Conservation (phyloP, 2,888 invertebrate genomes). For the Agrotis puta region DNA sequence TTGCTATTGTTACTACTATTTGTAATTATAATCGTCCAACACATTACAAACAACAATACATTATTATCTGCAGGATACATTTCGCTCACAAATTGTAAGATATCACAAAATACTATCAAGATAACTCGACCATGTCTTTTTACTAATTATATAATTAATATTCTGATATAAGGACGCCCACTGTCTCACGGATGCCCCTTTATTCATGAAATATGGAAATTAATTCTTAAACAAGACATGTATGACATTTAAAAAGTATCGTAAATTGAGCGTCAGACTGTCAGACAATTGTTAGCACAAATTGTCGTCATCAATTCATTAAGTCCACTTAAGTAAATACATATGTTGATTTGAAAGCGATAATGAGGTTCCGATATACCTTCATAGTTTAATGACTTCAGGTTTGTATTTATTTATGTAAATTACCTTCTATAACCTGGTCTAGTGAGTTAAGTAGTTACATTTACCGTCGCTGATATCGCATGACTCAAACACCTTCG, state of each 20-base stretch:
- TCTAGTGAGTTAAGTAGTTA: not conserved
- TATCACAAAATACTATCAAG: not conserved
- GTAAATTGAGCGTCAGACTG: constrained; percentile 24
- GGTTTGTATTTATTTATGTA: not conserved
- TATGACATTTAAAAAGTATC: constrained; percentile 41
- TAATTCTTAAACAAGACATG: constrained; percentile 17
- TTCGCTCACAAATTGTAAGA: constrained; percentile 1
- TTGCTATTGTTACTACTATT: constrained; percentile 6
- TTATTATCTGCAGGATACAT: not conserved
- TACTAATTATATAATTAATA: constrained; percentile 7
- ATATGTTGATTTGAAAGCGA: constrained; percentile 23
- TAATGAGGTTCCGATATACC: constrained; percentile 1
- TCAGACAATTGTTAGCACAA: constrained; percentile 27
- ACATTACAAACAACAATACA: not conserved
- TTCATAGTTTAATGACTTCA: not conserved
- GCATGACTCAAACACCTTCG: constrained; percentile 5
- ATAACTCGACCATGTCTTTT: constrained; percentile 8
- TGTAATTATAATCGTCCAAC: not conserved
- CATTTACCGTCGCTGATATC: constrained; percentile 2
- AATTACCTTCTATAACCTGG: not conserved
- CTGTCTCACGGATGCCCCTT: constrained; percentile 33
- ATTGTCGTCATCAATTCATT: constrained; percentile 42
- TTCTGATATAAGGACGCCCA: constrained; percentile 23
- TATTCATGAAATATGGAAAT: constrained; percentile 47
- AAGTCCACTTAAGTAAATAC: constrained; percentile 17